Conservation (phyloP, 2,888 invertebrate species). For the Ptycholaimellus sp. region DNA sequence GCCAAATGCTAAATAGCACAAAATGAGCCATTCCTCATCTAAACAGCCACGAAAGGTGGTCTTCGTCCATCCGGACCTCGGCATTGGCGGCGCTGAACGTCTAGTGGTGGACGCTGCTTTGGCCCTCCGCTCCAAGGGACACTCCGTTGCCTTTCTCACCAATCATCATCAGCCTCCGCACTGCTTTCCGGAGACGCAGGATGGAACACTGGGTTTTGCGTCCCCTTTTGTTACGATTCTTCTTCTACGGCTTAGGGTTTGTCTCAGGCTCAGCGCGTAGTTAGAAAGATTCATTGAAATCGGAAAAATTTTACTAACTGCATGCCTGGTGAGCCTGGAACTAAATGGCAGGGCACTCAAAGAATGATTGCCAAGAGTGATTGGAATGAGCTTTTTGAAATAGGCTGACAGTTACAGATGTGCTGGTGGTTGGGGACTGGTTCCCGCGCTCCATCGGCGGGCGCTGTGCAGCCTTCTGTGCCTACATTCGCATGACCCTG, state of each 20-base stretch:
- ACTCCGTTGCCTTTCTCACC: slow-evolving; percentile 62
- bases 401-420: slow-evolving; percentile 20
- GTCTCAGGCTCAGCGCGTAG: no score
- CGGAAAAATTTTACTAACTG: no score
- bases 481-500: slow-evolving; percentile 73
- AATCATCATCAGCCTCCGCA: slow-evolving; percentile 77
- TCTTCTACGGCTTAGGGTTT: no score
- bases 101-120: slow-evolving; percentile 82
- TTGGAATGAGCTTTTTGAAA: no score
- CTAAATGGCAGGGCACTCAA: no score
- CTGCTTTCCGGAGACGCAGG: slow-evolving; percentile 71
- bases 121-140: slow-evolving; percentile 55
- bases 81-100: slow-evolving; percentile 92
- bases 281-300: neutral
- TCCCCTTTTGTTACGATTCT: no score
- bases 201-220: slow-evolving; percentile 44
- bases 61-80: slow-evolving; percentile 88
- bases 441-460: slow-evolving; percentile 68
- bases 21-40: no score
- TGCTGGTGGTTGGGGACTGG: slow-evolving; percentile 56
- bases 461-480: slow-evolving; percentile 61
- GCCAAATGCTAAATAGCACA: no score
- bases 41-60: no score
- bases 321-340: no score
- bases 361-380: no score